Conservation (phyloP, 2,797 vertebrate genomes). For the Diceros bicornis region DNA sequence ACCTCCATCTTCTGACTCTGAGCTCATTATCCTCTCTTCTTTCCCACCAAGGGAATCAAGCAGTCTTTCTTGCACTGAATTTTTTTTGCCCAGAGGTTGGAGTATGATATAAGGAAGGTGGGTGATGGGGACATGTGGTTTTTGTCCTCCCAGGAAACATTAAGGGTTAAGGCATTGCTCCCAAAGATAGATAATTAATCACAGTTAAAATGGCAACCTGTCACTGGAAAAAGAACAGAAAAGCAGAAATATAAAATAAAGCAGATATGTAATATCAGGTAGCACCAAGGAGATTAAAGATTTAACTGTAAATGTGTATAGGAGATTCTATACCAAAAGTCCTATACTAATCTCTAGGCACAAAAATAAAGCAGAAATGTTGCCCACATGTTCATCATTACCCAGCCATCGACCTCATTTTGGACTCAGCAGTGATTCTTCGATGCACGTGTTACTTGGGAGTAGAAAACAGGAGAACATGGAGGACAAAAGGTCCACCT, state of each 20-base stretch:
- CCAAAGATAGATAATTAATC: constrained; percentile 36
- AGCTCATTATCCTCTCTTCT: not conserved
- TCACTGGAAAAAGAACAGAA: not conserved
- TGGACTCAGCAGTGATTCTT: constrained; percentile 13
- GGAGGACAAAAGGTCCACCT: not conserved
- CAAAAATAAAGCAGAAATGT: not conserved
- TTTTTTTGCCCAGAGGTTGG: not conserved
- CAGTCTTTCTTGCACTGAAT: not conserved
- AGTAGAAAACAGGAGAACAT: not conserved
- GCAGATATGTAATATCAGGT: not conserved
- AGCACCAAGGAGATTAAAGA: not conserved
- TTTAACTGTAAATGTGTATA: not conserved
- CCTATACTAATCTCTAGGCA: not conserved
- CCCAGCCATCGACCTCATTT: not conserved
- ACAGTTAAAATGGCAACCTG: constrained; percentile 14
- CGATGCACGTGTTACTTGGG: not conserved
- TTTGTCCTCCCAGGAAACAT: constrained; percentile 37
- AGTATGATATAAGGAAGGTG: not conserved
- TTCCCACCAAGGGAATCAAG: not conserved
- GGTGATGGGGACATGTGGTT: not conserved
- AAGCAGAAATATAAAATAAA: constrained; percentile 42
- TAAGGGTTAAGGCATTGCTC: not conserved
- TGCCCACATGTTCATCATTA: not conserved
- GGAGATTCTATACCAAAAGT: not conserved
- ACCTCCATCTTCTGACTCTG: not conserved